Evolutionary conservation across 30 jellyfish, hydroid and myxozoan genomes (phyloP).

Genomic region (Aurelia sp.): DNA sequence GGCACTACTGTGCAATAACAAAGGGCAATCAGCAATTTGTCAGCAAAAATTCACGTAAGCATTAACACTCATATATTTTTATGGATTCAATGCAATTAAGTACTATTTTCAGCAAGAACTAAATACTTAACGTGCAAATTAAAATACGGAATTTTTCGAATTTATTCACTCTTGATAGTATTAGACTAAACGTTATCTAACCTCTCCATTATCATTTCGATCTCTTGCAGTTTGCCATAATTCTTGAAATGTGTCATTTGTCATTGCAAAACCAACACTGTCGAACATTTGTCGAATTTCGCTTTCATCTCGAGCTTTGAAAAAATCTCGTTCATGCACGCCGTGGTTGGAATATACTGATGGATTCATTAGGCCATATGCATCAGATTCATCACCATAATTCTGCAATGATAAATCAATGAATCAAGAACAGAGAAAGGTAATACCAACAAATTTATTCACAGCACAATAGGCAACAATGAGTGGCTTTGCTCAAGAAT

Average conservation of each 20-base stretch:
- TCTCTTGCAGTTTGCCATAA: conserved; percentile 84
- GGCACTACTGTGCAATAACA: no score
- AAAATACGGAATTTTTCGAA: no score
- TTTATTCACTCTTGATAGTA: no score
- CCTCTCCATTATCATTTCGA: conserved; percentile 79
- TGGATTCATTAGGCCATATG: conserved; percentile 90
- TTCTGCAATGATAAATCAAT: conserved; percentile 52
- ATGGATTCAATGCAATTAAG: no score
- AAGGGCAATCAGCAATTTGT: no score
- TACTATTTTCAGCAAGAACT: no score
- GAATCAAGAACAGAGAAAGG: background rate
- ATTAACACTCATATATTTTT: no score
- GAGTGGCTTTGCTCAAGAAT: no score
- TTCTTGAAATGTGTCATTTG: conserved; percentile 81
- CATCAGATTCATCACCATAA: conserved; percentile 96
- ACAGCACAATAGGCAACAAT: no score
- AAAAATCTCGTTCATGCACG: conserved; percentile 84
- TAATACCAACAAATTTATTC: no score
- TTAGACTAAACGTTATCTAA: background rate
- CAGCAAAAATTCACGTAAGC: no score
- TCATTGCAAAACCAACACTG: conserved; percentile 92
- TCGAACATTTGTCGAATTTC: conserved; percentile 87
- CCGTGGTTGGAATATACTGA: conserved; percentile 92
- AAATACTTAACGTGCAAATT: no score
- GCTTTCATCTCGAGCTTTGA: conserved; percentile 69